These are phyloP conservation scores for Polypterus bichir DNA, from an alignment of 2,113 vertebrate genomes.

Conservation along the genomic window DNA sequence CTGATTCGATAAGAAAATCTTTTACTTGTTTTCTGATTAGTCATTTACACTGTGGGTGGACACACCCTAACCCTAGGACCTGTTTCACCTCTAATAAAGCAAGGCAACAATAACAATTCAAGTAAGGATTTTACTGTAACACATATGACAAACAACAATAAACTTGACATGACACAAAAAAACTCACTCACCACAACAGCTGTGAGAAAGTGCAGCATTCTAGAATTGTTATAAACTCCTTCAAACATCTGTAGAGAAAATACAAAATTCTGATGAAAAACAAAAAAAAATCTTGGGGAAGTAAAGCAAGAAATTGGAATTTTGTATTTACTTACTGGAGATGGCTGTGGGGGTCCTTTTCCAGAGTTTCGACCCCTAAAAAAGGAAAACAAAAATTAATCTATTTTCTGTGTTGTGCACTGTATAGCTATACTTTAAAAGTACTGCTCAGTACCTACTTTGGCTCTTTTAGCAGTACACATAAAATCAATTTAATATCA, in stretches of 20 bases:
- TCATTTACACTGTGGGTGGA: too few species aligned
- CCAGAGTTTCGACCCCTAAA: conserved; percentile 58
- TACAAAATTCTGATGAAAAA: too few species aligned
- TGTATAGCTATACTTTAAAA: neutral
- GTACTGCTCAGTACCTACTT: too few species aligned
- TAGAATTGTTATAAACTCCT: conserved; percentile 76
- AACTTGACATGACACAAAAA: neutral
- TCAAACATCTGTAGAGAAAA: conserved; percentile 58
- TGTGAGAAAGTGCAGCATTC: conserved; percentile 81
- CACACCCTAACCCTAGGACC: too few species aligned
- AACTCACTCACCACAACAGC: conserved; percentile 69
- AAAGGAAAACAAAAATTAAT: conserved; percentile 3
- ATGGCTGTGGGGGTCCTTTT: conserved; percentile 57
- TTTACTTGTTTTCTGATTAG: too few species aligned
- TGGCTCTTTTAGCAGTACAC: neutral
- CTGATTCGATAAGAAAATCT: too few species aligned
- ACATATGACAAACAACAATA: too few species aligned
- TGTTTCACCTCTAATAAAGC: too few species aligned
- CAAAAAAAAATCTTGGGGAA: neutral
- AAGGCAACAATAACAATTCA: too few species aligned
- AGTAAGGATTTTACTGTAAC: too few species aligned
- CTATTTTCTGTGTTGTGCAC: neutral
- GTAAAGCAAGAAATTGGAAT: neutral
- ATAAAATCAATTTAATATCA: neutral
- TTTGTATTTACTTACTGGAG: conserved; percentile 38